phyloP scores from a whole-genome alignment of 2,113 vertebrate genomes.

The Paramormyrops kingsleyae region DNA sequence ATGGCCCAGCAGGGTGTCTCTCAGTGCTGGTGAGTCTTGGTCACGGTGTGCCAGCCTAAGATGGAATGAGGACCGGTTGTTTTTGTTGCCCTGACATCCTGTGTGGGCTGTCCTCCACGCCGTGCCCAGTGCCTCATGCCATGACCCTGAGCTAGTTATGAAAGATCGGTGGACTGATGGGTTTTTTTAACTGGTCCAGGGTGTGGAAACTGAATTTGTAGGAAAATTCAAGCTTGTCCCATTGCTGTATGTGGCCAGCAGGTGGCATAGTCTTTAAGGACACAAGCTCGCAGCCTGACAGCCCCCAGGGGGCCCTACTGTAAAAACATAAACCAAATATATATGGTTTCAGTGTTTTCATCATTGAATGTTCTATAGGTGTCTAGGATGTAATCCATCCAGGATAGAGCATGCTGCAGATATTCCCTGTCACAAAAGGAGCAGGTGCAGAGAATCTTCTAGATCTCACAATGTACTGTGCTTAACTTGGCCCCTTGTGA shows the following conservation, averaged over 20 bases:
- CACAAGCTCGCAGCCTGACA: not conserved
- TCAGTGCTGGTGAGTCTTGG: not conserved
- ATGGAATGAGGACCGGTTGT: not conserved
- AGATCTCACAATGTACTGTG: not conserved
- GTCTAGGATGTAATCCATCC: not conserved
- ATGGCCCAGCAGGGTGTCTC: not conserved
- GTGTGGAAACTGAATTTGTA: not conserved
- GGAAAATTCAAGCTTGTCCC: not conserved
- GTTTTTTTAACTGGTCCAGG: not conserved
- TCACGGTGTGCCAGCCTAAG: not conserved
- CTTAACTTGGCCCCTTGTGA: not conserved
- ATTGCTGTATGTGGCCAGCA: not conserved
- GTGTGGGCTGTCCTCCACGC: not conserved
- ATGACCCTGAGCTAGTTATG: not conserved
- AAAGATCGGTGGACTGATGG: not conserved
- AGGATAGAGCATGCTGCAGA: not conserved
- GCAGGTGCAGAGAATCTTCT: not conserved
- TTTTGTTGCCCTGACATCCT: not conserved
- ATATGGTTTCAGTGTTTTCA: not conserved
- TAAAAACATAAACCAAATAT: not conserved
- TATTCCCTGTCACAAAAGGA: not conserved
- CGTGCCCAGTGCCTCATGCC: not conserved
- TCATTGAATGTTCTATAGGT: not conserved
- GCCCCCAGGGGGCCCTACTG: not conserved
- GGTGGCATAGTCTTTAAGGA: not conserved